These are phyloP conservation scores for Limanda limanda DNA, from an alignment of 2,113 vertebrate genomes.

Conservation along the genomic window DNA sequence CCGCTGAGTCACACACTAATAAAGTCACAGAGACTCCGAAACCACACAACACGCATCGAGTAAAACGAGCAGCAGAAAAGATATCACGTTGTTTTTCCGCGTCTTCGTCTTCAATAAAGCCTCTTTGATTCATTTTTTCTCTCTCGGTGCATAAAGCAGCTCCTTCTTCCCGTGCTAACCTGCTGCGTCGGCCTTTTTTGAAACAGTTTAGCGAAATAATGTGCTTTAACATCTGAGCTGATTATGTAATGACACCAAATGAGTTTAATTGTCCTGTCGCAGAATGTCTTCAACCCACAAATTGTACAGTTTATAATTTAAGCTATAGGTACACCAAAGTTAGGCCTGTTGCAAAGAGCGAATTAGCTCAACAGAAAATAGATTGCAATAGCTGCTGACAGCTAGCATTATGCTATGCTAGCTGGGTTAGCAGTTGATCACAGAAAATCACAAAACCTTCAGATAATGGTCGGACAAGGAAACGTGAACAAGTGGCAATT, in stretches of 20 bases:
- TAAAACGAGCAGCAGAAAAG: not conserved
- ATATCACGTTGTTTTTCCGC: not conserved
- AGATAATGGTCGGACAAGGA: no score
- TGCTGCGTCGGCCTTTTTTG: not conserved
- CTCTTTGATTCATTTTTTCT: not conserved
- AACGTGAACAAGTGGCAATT: no score
- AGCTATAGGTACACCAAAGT: no score
- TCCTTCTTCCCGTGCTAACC: not conserved
- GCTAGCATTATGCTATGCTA: no score
- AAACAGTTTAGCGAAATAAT: not conserved
- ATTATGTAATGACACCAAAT: not conserved
- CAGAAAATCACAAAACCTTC: no score
- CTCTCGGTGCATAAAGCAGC: not conserved
- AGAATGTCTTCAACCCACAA: no score
- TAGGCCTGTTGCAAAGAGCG: no score
- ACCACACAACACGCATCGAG: not conserved
- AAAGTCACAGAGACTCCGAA: not conserved
- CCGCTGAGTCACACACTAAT: conserved; percentile 6
- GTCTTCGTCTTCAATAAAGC: not conserved
- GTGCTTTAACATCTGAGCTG: not conserved
- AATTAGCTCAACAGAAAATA: no score
- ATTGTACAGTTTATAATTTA: no score
- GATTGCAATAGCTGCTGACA: no score
- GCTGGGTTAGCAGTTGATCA: no score
- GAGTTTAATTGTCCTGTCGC: no score